Evolutionary conservation across 2,888 invertebrate species (phyloP).

Genomic region (Rhimphoctona megacephalus): DNA sequence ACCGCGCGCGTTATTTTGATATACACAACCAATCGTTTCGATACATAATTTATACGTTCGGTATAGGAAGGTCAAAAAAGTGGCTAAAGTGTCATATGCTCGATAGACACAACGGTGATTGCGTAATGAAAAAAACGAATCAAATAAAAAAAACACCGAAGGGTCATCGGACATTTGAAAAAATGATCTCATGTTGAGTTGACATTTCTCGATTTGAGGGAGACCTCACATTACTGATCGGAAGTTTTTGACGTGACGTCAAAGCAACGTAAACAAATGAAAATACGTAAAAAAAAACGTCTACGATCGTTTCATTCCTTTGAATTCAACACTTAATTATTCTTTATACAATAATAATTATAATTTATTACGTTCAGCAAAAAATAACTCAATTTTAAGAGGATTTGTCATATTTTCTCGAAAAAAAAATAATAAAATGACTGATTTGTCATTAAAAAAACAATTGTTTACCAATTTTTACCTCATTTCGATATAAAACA

Average conservation of each 20-base stretch:
- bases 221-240: background rate
- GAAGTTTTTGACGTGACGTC: background rate
- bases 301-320: too few species aligned
- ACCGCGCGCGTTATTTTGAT: background rate
- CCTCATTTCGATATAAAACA: background rate
- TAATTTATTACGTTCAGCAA: too few species aligned
- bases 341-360: too few species aligned
- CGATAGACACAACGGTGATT: constrained; percentile 14
- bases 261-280: background rate
- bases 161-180: constrained; percentile 9
- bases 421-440: too few species aligned
- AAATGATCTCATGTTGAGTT: background rate
- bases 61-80: constrained; percentile 7
- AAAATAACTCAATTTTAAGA: too few species aligned
- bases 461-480: background rate
- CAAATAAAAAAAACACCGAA: background rate
- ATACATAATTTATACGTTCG: background rate
- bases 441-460: background rate
- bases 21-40: background rate
- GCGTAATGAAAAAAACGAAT: background rate
- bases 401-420: too few species aligned
- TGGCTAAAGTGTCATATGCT: background rate
- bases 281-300: background rate
- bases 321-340: too few species aligned
- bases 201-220: background rate